Evolutionary conservation across 2,888 invertebrate genomes (phyloP).

Genomic region (Agrotis clavis): DNA sequence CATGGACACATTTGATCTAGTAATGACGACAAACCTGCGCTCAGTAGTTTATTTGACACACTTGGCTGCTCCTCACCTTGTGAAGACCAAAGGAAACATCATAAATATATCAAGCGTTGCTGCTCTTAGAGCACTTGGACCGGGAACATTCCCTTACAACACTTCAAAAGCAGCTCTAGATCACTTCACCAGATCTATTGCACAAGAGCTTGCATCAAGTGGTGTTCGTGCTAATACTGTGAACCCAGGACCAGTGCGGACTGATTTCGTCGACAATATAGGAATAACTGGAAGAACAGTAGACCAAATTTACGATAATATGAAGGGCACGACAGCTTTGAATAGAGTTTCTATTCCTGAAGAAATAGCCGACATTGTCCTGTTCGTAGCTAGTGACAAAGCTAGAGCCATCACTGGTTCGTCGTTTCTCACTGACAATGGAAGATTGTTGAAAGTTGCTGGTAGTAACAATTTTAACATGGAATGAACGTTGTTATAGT

Average conservation of each 20-base stretch:
- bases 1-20: slow-evolving; percentile 23
- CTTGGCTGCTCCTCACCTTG: slow-evolving; percentile 58
- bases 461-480: not conserved
- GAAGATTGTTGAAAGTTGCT: slow-evolving; percentile 1
- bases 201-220: slow-evolving; percentile 11
- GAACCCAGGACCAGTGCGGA: slow-evolving; percentile 4
- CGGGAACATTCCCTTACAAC: not conserved
- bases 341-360: slow-evolving; percentile 1
- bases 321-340: not conserved
- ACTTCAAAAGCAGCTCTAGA: slow-evolving; percentile 16
- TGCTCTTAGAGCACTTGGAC: not conserved
- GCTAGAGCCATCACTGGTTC: slow-evolving; percentile 22
- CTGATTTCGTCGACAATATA: not conserved
- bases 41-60: slow-evolving; percentile 44
- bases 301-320: not conserved
- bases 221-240: slow-evolving; percentile 20
- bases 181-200: slow-evolving; percentile 20
- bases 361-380: slow-evolving; percentile 5
- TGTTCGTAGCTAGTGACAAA: slow-evolving; percentile 24
- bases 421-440: not conserved
- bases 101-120: not conserved
- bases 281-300: not conserved
- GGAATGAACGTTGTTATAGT: not conserved
- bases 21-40: slow-evolving; percentile 44
- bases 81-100: slow-evolving; percentile 79